Evolutionary conservation across 2,797 vertebrate species (phyloP).

Genomic region (Phyllotis vaccarum): DNA sequence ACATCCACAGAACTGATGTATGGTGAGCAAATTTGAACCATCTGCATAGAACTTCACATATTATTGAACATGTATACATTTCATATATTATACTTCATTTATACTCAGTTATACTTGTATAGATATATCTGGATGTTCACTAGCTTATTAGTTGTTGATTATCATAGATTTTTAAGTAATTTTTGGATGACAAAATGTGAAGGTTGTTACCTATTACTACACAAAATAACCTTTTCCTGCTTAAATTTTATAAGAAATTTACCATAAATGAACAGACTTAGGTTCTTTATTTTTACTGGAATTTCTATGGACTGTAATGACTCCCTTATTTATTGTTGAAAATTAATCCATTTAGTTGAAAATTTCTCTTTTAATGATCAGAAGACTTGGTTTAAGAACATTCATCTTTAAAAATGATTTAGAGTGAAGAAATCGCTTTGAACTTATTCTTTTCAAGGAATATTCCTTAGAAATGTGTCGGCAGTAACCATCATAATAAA

Average conservation of each 20-base stretch:
- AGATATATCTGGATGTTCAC: not conserved
- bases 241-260: constrained; percentile 31
- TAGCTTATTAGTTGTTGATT: not conserved
- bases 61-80: not conserved
- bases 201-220: constrained; percentile 67
- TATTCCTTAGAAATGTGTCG: constrained; percentile 19
- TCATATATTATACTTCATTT: not conserved
- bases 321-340: constrained; percentile 12
- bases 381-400: not conserved
- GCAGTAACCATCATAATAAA: constrained; percentile 17
- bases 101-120: not conserved
- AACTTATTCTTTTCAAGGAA: constrained; percentile 15
- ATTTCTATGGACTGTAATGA: not conserved
- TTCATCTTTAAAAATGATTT: constrained; percentile 10
- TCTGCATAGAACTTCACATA: not conserved
- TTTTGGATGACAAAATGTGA: constrained; percentile 50
- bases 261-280: not conserved
- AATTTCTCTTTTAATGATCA: constrained; percentile 10
- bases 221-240: constrained; percentile 25
- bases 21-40: not conserved
- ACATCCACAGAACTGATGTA: not conserved
- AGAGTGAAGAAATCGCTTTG: not conserved
- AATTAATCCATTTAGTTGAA: constrained; percentile 14
- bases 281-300: not conserved
- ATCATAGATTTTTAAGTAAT: not conserved